Percentiles rank a stretch among this genome's conserved stretches.
These are phyloP conservation scores for Colletes latitarsis DNA, from an alignment of 1,140 invertebrate species.

Conservation along the genomic window DNA sequence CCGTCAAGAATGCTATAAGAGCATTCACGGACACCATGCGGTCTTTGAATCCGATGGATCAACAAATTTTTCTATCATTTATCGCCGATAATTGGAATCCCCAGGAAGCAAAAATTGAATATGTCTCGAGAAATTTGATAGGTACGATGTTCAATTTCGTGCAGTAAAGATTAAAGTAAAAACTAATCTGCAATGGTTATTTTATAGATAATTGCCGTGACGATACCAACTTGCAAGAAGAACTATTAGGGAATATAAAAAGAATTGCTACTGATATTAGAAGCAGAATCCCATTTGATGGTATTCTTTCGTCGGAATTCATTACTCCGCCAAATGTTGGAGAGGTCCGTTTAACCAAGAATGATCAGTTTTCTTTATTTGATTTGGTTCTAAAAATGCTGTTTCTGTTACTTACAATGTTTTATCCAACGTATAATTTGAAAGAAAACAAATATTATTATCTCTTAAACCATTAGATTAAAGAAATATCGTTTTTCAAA, in stretches of 20 bases:
- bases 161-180: neutral
- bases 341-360: slow-evolving; percentile 75
- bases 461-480: no score
- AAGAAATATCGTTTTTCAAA: no score
- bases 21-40: slow-evolving; percentile 38
- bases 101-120: slow-evolving; percentile 29
- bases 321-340: slow-evolving; percentile 81
- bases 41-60: slow-evolving; percentile 46
- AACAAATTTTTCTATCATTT: slow-evolving; percentile 67
- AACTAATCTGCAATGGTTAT: neutral
- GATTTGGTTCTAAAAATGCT: no score
- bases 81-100: slow-evolving; percentile 70
- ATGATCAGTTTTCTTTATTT: no score
- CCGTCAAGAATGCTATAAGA: slow-evolving; percentile 3
- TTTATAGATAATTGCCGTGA: slow-evolving; percentile 12
- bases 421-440: no score
- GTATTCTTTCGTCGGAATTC: slow-evolving; percentile 82
- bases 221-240: slow-evolving; percentile 50
- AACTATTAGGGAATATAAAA: slow-evolving; percentile 73
- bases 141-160: neutral
- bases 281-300: slow-evolving; percentile 82
- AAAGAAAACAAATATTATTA: no score
- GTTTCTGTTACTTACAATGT: no score
- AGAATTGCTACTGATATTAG: slow-evolving; percentile 82
- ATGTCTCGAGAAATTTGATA: no score